These are phyloP conservation scores for Cacatua alba DNA, from an alignment of 2,113 vertebrate genomes.

Conservation along the genomic window DNA sequence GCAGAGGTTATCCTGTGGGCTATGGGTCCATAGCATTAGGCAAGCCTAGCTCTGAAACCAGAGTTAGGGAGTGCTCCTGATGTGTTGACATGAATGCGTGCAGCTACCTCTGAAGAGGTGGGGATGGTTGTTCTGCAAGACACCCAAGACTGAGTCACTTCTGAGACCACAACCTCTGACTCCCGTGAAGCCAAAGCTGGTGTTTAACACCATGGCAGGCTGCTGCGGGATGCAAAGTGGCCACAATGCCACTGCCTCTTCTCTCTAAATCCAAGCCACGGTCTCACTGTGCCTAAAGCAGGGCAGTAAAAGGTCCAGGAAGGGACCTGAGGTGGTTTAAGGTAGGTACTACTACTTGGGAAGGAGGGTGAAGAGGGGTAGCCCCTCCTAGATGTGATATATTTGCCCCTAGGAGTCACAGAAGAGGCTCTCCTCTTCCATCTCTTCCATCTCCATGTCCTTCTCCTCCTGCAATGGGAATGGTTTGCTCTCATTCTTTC, in stretches of 20 bases:
- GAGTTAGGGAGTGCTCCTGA: background rate
- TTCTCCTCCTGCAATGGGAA: background rate
- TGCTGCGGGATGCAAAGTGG: background rate
- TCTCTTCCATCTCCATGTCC: background rate
- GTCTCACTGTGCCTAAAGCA: background rate
- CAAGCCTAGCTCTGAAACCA: background rate
- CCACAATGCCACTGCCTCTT: background rate
- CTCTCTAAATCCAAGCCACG: background rate
- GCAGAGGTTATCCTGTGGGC: background rate
- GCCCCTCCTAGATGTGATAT: rapidly evolving
- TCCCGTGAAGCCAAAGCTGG: rapidly evolving
- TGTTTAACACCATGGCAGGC: rapidly evolving
- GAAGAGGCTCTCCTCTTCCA: background rate
- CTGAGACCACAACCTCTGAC: background rate
- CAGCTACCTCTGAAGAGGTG: background rate
- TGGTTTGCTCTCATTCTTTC: background rate
- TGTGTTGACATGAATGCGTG: background rate
- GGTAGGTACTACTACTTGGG: background rate
- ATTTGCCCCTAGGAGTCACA: background rate
- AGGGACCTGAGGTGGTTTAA: background rate
- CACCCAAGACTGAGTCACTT: background rate
- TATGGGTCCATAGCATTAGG: rapidly evolving
- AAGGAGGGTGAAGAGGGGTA: background rate
- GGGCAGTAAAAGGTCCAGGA: background rate
- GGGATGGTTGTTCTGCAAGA: background rate